Base-by-base conservation (phyloP, 2,113 vertebrate species). In the Silurus asotus region DNA sequence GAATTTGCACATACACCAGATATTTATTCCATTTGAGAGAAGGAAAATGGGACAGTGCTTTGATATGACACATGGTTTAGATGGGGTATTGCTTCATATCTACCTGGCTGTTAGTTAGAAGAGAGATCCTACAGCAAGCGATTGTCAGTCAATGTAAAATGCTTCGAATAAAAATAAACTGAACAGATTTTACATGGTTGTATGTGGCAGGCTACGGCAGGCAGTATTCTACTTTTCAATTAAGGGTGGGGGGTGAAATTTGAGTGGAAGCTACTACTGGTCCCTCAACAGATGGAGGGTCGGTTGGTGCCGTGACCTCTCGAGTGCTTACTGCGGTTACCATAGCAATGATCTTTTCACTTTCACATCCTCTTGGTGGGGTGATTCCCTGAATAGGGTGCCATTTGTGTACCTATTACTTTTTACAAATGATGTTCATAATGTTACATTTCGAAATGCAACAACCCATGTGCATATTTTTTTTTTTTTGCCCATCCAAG, bases 41-140 rank as follows among this genome's bases (percentile, higher is more conserved):
- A 37, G 37, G 17, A 14, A 25, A 2, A 17, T 3, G 19, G 8
- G 0, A 13, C 4, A 8, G 1, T 28, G 8, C 1, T 55, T 28
- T 20, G 83, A 37, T 28, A 37, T 3, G 58, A 48, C 58, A 17
- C 28, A 62, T 64, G 55, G 37, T 23, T 28, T 49, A 77, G 45
- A 84, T 64, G 25, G 49, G 8, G 59, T 78, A 78, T 85, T 85
- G 84, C 75, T 79, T 85, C 61, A 85, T 20, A 37, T 78, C 25
- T 37, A 58, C 83, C 83, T 84, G 83, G 70, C 45, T 11, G 11
- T 83, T 28, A 9, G 11, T 64, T 81, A 14, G 1, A 17, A 19
- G 10, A 59, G 53, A 37, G 58, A 51, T 11, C 13, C 28, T 45
- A 11, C 23, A 45, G n/a, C 53, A 15, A 49, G 37, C 8, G 48